Evolutionary conservation across 2,113 vertebrate genomes (phyloP), one percentile per base, ranked within the genome.

Genomic region (Ahaetulla prasina): DNA sequence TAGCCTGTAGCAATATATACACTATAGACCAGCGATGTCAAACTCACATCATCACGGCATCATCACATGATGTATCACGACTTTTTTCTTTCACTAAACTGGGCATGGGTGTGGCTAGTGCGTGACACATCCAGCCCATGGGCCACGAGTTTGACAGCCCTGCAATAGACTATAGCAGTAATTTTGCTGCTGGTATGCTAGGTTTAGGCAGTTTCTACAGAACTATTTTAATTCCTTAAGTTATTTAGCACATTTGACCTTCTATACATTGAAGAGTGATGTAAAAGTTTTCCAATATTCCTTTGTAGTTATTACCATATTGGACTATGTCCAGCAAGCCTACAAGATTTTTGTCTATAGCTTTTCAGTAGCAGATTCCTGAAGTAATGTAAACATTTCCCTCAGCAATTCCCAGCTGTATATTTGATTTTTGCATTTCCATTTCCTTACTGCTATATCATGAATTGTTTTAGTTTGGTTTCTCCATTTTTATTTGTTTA

Each of bases 361-460:
- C 0, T 90, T 94, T 93, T n/a, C 10, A 87, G 0, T 91, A n/a
- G 2, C 55, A 89, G 7, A 14, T 93, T 96, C 39, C 88, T 90
- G 93, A 60, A 84, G 0, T 0, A 25, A 90, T 95, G 35, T 89
- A 92, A 96, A 93, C 3, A 93, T 95, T 49, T 96, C 91, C 85
- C 52, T 91, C 43, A 80, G 54, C 53, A 92, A 85, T 55, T 94
- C 89, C 87, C 88, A 94, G 7, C 90, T 94, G 57, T 90, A 43
- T 91, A 53, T 94, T 95, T 95, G n/a, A 92, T 50, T 94, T 92
- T 90, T 43, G 39, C 89, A 0, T 85, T 1, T 90, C 43, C 92
- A 47, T 50, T 91, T 90, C 89, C 94, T 93, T 91, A 43, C 87
- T 91, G 8, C 43, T 90, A 1, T 92, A 93, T 91, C 91, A 52